Conservation (phyloP, 2,797 vertebrate species). For the Rhinophrynus dorsalis region DNA sequence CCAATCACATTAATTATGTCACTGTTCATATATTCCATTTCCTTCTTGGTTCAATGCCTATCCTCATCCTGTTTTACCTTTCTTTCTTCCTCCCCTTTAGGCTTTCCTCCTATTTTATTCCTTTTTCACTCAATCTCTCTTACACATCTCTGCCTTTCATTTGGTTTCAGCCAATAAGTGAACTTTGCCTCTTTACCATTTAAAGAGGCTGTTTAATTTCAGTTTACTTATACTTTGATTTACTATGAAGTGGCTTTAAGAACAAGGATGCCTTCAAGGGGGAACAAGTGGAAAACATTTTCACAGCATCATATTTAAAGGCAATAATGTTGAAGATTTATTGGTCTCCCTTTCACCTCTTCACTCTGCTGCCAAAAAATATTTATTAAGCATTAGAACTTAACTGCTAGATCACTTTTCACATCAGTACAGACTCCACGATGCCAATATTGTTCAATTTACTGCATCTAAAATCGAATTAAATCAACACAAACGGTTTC, state of each 20-base stretch:
- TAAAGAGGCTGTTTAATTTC: constrained; percentile 42
- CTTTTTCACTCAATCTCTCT: background rate
- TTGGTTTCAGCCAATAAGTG: constrained; percentile 26
- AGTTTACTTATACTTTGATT: constrained; percentile 48
- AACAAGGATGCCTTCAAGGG: constrained; percentile 42
- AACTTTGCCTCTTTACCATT: constrained; percentile 30
- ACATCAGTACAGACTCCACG: constrained; percentile 16
- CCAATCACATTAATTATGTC: no score
- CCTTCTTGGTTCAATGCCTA: background rate
- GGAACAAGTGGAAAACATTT: constrained; percentile 29
- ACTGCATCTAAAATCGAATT: background rate
- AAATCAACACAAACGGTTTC: constrained; percentile 1
- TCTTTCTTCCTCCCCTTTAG: background rate
- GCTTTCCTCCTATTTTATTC: background rate
- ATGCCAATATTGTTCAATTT: constrained; percentile 2
- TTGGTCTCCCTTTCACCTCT: constrained; percentile 33
- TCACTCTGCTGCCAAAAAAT: constrained; percentile 39
- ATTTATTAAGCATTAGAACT: constrained; percentile 35
- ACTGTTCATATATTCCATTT: background rate
- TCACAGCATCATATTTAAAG: constrained; percentile 39
- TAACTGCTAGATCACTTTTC: constrained; percentile 27
- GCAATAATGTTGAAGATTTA: constrained; percentile 46
- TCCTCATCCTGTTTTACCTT: background rate
- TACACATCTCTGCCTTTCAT: constrained; percentile 4
- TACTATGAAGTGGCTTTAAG: constrained; percentile 51